Evolutionary conservation across 30 jellyfish, hydroid and myxozoan species (phyloP).

Genomic region (Clytia hemisphaerica): DNA sequence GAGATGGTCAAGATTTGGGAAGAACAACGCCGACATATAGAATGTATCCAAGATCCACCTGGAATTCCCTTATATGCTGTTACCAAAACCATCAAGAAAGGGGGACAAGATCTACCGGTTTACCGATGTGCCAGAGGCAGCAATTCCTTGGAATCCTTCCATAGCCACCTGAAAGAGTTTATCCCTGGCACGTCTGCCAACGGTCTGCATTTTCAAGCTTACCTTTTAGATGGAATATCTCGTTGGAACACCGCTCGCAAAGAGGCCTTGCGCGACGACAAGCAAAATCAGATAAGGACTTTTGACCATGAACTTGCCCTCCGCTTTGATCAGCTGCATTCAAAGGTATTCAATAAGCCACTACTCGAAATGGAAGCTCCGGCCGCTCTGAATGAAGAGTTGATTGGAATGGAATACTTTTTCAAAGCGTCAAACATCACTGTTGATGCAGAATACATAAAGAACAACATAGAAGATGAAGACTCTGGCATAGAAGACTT

Average conservation of each 20-base stretch:
- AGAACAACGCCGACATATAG: constrained; percentile 34
- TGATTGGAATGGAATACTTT: constrained; percentile 35
- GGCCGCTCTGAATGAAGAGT: background rate
- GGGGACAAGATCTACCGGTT: constrained; percentile 26
- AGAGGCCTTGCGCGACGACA: constrained; percentile 16
- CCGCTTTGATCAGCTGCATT: background rate
- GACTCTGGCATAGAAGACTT: constrained; percentile 5
- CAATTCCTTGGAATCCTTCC: constrained; percentile 32
- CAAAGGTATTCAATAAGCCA: background rate
- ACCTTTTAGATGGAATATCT: constrained; percentile 21
- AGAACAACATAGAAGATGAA: constrained; percentile 4
- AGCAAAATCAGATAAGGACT: background rate
- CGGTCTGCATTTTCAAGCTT: constrained; percentile 36
- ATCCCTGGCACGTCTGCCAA: constrained; percentile 29
- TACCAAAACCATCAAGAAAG: constrained; percentile 23
- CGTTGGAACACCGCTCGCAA: constrained; percentile 29
- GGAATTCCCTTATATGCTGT: constrained; percentile 29
- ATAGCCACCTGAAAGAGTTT: constrained; percentile 11
- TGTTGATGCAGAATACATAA: background rate
- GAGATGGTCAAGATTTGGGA: constrained; percentile 25
- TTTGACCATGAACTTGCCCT: background rate
- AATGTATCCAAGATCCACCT: constrained; percentile 50
- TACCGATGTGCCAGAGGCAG: constrained; percentile 53
- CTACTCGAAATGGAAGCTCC: background rate
- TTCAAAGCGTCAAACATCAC: background rate